A percentile compares a stretch with the other conserved stretches of the same genome.
Evolutionary conservation across 1,140 invertebrate species (phyloP).

Genomic region (Drosophila busckii): DNA sequence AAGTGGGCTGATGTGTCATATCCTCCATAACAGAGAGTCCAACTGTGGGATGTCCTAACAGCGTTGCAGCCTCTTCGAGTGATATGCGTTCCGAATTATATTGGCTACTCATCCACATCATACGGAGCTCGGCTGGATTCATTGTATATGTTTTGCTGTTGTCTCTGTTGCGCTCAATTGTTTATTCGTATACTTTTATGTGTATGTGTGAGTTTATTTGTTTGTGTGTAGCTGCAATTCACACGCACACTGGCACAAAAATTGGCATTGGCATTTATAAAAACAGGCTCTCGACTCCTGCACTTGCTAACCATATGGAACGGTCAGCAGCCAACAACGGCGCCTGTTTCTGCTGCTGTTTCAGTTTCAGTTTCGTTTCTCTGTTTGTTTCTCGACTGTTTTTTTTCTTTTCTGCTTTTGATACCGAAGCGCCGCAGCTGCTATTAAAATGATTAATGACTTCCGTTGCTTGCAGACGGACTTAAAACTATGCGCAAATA

Average conservation of each 20-base stretch:
- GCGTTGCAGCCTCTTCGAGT: conserved; percentile 64
- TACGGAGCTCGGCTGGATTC: conserved; percentile 83
- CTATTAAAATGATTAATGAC: conserved; percentile 24
- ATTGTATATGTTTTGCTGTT: conserved; percentile 26
- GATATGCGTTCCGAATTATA: conserved; percentile 73
- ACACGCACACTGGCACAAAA: conserved; percentile 1
- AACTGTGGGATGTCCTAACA: conserved; percentile 59
- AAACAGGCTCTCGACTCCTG: conserved; percentile 37
- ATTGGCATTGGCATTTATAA: conserved; percentile 2
- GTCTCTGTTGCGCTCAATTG: background rate
- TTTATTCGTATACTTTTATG: conserved; percentile 8
- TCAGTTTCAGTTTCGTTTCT: conserved; percentile 7
- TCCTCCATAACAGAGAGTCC: conserved; percentile 78
- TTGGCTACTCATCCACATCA: conserved; percentile 87
- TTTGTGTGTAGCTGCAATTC: conserved; percentile 15
- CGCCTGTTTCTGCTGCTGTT: conserved; percentile 5
- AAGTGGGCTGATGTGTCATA: conserved; percentile 63
- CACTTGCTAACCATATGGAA: conserved; percentile 42
- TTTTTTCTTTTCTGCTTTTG: conserved; percentile 24
- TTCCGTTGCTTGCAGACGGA: background rate
- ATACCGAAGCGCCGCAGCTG: conserved; percentile 26
- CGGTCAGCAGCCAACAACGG: conserved; percentile 7
- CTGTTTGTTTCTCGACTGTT: conserved; percentile 20
- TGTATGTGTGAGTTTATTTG: background rate
- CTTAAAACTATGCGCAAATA: background rate